Evolutionary conservation across 2,113 vertebrate genomes (phyloP).

Genomic region (Anseranas semipalmata): DNA sequence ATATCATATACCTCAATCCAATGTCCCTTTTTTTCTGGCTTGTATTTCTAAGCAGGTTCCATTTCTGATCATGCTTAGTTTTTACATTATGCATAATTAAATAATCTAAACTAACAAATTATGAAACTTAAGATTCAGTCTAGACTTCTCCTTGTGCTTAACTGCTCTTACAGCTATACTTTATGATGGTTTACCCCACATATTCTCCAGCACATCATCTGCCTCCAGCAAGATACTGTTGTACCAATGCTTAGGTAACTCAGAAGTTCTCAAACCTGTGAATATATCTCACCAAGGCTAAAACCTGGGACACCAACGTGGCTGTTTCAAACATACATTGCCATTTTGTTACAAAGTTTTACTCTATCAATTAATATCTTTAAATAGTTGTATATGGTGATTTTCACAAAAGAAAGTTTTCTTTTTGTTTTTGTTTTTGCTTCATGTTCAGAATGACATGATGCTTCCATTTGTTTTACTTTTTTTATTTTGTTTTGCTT

Average conservation of each 20-base stretch:
- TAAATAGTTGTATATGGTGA: background rate
- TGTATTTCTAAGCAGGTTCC: background rate
- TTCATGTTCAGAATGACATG: slow-evolving; percentile 8
- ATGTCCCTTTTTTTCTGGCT: background rate
- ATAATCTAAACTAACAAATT: background rate
- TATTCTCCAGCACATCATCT: background rate
- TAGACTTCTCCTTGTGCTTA: background rate
- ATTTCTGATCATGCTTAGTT: background rate
- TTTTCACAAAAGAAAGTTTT: slow-evolving; percentile 18
- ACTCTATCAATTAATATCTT: background rate
- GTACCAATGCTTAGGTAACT: background rate
- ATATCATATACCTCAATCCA: background rate
- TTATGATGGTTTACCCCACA: background rate
- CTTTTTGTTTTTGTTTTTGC: background rate
- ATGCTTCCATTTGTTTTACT: background rate
- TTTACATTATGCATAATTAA: background rate
- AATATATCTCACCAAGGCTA: background rate
- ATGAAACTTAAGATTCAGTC: background rate
- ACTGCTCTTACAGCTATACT: background rate
- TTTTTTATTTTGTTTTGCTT: slow-evolving; percentile 10
- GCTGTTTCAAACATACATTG: background rate
- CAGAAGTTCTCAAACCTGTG: background rate
- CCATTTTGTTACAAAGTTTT: background rate
- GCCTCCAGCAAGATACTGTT: background rate
- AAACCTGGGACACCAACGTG: background rate